These are phyloP conservation scores for Perodicticus potto DNA, from an alignment of 2,797 vertebrate genomes.

Conservation along the genomic window DNA sequence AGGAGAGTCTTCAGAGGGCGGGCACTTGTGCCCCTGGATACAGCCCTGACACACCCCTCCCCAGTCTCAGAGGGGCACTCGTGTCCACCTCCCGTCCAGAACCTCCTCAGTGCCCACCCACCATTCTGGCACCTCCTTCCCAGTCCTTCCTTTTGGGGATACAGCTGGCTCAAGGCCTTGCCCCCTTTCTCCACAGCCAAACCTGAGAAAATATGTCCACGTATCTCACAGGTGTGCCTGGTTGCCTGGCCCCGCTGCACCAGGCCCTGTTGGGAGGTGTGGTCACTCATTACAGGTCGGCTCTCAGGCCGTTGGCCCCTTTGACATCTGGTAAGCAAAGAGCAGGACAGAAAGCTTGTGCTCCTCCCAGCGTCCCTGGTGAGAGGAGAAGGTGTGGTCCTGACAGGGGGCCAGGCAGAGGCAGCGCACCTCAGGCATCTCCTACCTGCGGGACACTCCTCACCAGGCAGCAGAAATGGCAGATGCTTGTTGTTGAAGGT, in stretches of 20 bases:
- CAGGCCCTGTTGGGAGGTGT: fast-evolving
- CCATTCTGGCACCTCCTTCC: no score
- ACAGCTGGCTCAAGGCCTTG: not conserved
- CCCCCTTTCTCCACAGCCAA: not conserved
- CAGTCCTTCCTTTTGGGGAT: no score
- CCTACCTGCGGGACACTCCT: fast-evolving
- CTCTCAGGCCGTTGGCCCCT: not conserved
- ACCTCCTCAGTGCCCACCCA: fast-evolving
- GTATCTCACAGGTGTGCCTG: not conserved
- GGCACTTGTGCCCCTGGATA: not conserved
- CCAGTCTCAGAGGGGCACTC: not conserved
- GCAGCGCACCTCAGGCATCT: fast-evolving
- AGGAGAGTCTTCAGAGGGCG: no score
- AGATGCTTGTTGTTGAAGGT: not conserved
- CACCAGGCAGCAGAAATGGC: not conserved
- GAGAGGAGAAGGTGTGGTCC: not conserved
- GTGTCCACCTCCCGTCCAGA: no score
- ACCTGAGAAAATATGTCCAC: not conserved
- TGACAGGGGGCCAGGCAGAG: not conserved
- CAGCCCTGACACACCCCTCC: not conserved
- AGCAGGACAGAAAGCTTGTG: not conserved
- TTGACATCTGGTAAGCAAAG: not conserved
- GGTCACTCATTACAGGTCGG: not conserved
- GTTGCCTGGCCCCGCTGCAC: fast-evolving
- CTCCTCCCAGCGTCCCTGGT: fast-evolving